Base-by-base conservation (phyloP, 2,113 vertebrate genomes). In the Brachyhypopomus gauderio region DNA sequence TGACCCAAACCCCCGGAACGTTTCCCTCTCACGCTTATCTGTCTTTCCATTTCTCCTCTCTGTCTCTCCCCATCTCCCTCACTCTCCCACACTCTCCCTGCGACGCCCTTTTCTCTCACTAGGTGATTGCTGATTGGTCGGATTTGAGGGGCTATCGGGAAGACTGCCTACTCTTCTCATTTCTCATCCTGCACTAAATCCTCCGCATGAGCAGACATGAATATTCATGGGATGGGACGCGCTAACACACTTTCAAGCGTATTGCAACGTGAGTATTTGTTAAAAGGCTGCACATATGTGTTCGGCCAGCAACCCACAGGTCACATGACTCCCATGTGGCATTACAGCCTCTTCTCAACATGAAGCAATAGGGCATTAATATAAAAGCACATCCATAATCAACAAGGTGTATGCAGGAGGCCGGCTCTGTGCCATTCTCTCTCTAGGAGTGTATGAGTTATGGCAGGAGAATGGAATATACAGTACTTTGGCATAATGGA, bases 151-250 rank as follows among this genome's bases (percentile, higher is more conserved):
- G 76, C 22, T 77, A 73, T 80, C 59, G 55, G 52, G 72, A 56
- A 82, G 77, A 82, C 63, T 66, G 80, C 77, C 66, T 77, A 25
- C 23, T 77, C 23, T 14, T 22, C 80, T 77, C 41, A 5, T 77
- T 82, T 85, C 55, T 83, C 84, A 79, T 66, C 69, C 76, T 81
- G 84, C 76, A 79, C 36, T 72, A 84, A 85, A 84, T 83, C 62
- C 64, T 72, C 63, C 36, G 25, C 74, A 80, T 80, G 48, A 36
- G 76, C 11, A 25, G 62, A 63, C 76, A 81, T 76, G 81, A 76
- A 83, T 85, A 87, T 81, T 79, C 82, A 82, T 86, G 78, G 34
- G 19, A 77, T 64, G 78, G 38, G 25, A 78, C 75, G 27, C 36
- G 34, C 72, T 36, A 38, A 76, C 23, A 72, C 7, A 62, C 14